phyloP scores from a whole-genome alignment of 2,888 invertebrate genomes.

The Nematopogon swammerdamellus region DNA sequence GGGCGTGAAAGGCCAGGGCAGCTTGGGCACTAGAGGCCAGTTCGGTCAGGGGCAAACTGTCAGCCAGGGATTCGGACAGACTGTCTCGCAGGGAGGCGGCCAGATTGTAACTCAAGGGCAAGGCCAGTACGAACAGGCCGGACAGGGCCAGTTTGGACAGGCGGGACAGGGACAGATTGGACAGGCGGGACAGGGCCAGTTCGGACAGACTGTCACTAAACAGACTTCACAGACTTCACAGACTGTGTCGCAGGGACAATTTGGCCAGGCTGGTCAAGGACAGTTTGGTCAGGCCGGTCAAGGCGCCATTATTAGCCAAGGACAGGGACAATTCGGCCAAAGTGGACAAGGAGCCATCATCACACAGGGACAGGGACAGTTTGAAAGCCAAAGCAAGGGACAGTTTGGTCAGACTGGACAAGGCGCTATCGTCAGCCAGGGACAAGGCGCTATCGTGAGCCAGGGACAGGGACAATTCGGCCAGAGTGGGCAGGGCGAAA shows the following conservation, averaged over 20 bases:
- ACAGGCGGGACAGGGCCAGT: neutral
- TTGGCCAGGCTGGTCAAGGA: slow-evolving; percentile 1
- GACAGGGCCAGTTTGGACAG: slow-evolving; percentile 10
- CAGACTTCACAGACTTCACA: neutral
- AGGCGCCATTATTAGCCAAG: slow-evolving; percentile 2
- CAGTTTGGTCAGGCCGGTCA: slow-evolving; percentile 1
- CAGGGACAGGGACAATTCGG: slow-evolving; percentile 6
- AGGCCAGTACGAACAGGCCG: slow-evolving; percentile 19
- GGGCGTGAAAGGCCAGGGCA: neutral
- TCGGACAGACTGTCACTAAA: slow-evolving; percentile 1
- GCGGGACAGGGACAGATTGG: slow-evolving; percentile 6
- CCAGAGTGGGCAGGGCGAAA: slow-evolving; percentile 8
- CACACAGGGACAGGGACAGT: slow-evolving; percentile 4
- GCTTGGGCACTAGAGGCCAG: neutral
- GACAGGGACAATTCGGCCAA: slow-evolving; percentile 1
- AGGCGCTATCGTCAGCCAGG: slow-evolving; percentile 9
- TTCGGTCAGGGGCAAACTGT: slow-evolving; percentile 1
- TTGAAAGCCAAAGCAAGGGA: slow-evolving; percentile 5
- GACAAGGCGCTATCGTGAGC: neutral
- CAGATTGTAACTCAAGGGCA: slow-evolving; percentile 9
- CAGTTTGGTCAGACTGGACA: slow-evolving; percentile 9
- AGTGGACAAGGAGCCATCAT: slow-evolving; percentile 6
- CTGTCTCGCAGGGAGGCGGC: slow-evolving; percentile 3
- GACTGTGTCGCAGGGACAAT: slow-evolving; percentile 5
- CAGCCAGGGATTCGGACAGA: neutral